Evolutionary conservation across 2,797 vertebrate species (phyloP).

Genomic region (Sebastes reedi): DNA sequence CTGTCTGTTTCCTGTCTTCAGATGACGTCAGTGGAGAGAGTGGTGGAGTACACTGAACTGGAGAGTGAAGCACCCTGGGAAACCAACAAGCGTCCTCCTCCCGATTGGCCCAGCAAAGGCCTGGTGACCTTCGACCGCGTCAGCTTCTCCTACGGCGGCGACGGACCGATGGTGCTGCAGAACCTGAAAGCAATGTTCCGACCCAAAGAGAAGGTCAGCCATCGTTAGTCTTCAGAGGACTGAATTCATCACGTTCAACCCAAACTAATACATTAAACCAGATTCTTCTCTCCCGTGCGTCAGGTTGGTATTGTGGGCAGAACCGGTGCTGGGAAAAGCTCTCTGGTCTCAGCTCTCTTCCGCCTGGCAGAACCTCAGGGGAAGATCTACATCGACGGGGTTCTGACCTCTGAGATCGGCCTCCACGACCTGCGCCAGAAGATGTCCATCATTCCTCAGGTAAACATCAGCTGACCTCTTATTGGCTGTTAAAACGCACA

Average conservation of each 20-base stretch:
- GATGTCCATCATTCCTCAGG: slow-evolving; percentile 97
- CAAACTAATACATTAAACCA: not conserved
- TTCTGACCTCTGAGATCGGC: slow-evolving; percentile 91
- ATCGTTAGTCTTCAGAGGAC: not conserved
- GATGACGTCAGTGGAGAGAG: slow-evolving; percentile 96
- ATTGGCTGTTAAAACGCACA: no score
- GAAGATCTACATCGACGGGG: slow-evolving; percentile 90
- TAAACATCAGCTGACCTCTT: slow-evolving; percentile 41
- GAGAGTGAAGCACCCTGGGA: slow-evolving; percentile 95
- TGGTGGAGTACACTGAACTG: slow-evolving; percentile 92
- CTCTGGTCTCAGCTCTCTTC: slow-evolving; percentile 92
- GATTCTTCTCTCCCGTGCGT: not conserved
- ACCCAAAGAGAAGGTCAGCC: slow-evolving; percentile 89
- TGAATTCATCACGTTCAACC: no score
- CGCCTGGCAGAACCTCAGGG: slow-evolving; percentile 90
- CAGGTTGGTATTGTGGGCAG: slow-evolving; percentile 94
- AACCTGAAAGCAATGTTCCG: slow-evolving; percentile 87
- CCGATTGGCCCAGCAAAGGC: slow-evolving; percentile 89
- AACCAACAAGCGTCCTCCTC: slow-evolving; percentile 84
- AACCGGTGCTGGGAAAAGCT: slow-evolving; percentile 95
- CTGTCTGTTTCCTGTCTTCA: not conserved
- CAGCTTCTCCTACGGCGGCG: slow-evolving; percentile 88
- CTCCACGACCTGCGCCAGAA: slow-evolving; percentile 92
- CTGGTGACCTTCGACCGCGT: slow-evolving; percentile 89
- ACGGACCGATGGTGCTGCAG: slow-evolving; percentile 88